phyloP scores from a whole-genome alignment of 2,888 invertebrate genomes.

The Colostygia pectinataria region DNA sequence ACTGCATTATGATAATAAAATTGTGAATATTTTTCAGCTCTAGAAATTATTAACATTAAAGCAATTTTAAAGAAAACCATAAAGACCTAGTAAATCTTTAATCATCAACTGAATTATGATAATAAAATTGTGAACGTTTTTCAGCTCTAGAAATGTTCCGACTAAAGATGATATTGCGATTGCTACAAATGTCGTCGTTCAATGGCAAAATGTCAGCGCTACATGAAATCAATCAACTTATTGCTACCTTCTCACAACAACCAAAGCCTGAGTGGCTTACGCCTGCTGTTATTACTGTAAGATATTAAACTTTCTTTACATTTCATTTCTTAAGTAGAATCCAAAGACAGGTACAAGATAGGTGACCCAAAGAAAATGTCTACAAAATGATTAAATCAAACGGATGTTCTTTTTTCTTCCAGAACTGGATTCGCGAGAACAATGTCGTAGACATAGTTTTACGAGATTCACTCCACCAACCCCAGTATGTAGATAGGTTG shows the following conservation, averaged over 20 bases:
- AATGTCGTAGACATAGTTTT: conserved; percentile 97
- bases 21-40: conserved; percentile 65
- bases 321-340: background rate
- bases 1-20: too few species aligned
- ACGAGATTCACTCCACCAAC: conserved; percentile 97
- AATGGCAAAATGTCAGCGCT: conserved; percentile 99
- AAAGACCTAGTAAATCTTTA: too few species aligned
- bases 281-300: conserved; percentile 96
- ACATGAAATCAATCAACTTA: conserved; percentile 98
- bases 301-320: conserved; percentile 40
- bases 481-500: conserved; percentile 98
- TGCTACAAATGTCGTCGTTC: conserved; percentile 97
- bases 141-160: conserved; percentile 95
- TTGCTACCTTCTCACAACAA: conserved; percentile 94
- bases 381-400: background rate
- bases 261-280: conserved; percentile 97
- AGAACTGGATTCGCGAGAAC: conserved; percentile 98
- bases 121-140: conserved; percentile 33
- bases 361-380: too few species aligned
- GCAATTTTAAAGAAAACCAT: too few species aligned
- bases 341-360: too few species aligned
- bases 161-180: conserved; percentile 96
- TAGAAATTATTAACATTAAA: too few species aligned
- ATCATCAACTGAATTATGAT: too few species aligned
- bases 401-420: conserved; percentile 40